Percentiles rank a stretch among this genome's conserved stretches.
Conservation (phyloP, 2,888 invertebrate genomes). For the Pristionchus arcanus region DNA sequence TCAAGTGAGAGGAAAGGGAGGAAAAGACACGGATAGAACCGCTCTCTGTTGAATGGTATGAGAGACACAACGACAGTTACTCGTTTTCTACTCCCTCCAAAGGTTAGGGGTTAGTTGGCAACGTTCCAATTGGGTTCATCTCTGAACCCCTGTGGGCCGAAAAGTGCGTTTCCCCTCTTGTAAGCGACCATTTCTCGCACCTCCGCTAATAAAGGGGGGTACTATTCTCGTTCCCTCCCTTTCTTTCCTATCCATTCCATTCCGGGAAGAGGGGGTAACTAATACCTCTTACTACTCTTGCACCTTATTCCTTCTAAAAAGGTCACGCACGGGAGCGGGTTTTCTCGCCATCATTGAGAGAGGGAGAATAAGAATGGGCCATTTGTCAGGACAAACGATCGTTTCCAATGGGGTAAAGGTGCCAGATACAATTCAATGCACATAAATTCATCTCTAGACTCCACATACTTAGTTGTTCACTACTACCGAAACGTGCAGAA, state of each 20-base stretch:
- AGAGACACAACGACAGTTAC: conserved; percentile 31
- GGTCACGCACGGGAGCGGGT: conserved; percentile 28
- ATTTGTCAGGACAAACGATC: not conserved
- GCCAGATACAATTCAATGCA: not conserved
- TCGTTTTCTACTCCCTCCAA: not conserved
- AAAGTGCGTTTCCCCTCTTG: not conserved
- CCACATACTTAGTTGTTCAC: not conserved
- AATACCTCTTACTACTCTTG: conserved; percentile 46
- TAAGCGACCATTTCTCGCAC: conserved; percentile 34
- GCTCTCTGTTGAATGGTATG: not conserved
- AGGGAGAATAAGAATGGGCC: not conserved
- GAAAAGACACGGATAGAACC: not conserved
- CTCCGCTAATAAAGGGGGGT: not conserved
- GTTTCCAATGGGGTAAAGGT: not conserved
- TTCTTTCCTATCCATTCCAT: not conserved
- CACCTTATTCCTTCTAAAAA: conserved; percentile 1
- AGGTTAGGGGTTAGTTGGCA: conserved; percentile 17
- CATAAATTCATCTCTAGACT: not conserved
- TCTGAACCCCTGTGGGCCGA: not conserved
- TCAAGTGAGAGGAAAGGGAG: not conserved
- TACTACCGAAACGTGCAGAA: too few species aligned
- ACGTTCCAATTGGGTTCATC: not conserved
- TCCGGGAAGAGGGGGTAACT: not conserved
- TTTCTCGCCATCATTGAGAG: not conserved
- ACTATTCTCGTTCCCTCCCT: conserved; percentile 5